phyloP scores from a whole-genome alignment of 2,888 invertebrate genomes.

The Saturnia japonica region DNA sequence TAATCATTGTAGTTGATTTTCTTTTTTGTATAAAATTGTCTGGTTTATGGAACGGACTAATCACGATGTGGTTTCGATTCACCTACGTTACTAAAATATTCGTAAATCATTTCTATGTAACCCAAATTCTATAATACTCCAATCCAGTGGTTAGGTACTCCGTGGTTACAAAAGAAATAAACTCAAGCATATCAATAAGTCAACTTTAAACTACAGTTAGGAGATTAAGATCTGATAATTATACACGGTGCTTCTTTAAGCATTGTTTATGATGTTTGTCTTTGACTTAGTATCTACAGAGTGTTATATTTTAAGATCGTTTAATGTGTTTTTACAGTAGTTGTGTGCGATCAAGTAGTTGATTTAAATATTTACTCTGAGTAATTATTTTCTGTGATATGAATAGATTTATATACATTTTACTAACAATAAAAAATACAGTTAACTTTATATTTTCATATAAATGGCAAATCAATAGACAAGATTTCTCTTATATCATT shows the following conservation, averaged over 20 bases:
- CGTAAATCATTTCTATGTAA: not conserved
- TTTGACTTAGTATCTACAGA: constrained; percentile 54
- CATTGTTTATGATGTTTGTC: constrained; percentile 62
- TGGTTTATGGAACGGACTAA: not conserved
- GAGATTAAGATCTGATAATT: constrained; percentile 67
- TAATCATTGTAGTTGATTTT: too few relatives aligned
- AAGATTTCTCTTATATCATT: too few relatives aligned
- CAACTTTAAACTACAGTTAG: constrained; percentile 51
- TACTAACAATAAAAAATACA: too few relatives aligned
- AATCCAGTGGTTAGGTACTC: not conserved
- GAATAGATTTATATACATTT: not conserved
- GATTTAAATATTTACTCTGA: not conserved
- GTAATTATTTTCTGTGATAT: not conserved
- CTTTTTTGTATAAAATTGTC: too few relatives aligned
- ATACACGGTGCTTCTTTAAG: constrained; percentile 56
- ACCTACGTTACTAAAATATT: not conserved
- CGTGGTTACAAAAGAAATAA: not conserved
- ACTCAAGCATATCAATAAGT: constrained; percentile 51
- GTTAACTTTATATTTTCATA: too few relatives aligned
- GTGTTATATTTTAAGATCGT: constrained; percentile 57
- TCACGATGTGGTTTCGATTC: not conserved
- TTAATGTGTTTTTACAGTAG: constrained; percentile 70
- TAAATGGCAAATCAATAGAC: too few relatives aligned
- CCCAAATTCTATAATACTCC: not conserved
- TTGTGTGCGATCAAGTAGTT: constrained; percentile 21